Percentiles rank a stretch among this genome's conserved stretches.
These are phyloP conservation scores for Orthosia cruda DNA, from an alignment of 2,888 invertebrate species.

Conservation along the genomic window DNA sequence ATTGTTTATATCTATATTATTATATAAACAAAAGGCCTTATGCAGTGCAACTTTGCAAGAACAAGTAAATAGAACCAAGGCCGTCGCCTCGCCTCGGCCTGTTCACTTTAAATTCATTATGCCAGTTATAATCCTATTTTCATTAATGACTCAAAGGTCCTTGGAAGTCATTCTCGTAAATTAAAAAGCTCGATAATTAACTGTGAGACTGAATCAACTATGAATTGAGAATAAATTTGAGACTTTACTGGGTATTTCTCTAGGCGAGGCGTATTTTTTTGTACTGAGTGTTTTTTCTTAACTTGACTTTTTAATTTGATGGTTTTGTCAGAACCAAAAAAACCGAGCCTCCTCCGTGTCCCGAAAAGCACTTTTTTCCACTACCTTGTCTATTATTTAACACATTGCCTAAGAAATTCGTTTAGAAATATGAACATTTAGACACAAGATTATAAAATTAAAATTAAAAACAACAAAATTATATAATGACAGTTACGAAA, in stretches of 20 bases:
- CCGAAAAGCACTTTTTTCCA: no score
- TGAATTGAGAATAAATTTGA: slow-evolving; percentile 14
- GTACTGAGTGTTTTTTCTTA: slow-evolving; percentile 8
- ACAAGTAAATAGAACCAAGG: slow-evolving; percentile 23
- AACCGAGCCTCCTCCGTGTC: no score
- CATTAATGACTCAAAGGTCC: slow-evolving; percentile 53
- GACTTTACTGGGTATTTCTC: no score
- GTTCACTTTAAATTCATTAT: slow-evolving; percentile 53
- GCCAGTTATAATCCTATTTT: slow-evolving; percentile 59
- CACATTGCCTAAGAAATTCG: no score
- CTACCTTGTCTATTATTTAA: no score
- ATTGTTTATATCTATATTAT: slow-evolving; percentile 1
- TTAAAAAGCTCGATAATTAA: slow-evolving; percentile 58
- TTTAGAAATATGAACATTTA: no score
- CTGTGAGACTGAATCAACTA: slow-evolving; percentile 40
- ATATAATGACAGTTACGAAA: no score
- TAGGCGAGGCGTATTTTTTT: background rate
- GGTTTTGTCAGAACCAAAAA: no score
- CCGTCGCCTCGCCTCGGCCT: background rate
- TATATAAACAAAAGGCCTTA: background rate
- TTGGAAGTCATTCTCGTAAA: slow-evolving; percentile 52
- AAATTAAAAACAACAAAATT: no score
- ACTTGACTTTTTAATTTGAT: background rate
- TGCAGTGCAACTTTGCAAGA: background rate
- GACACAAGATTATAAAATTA: no score